Base-by-base conservation (phyloP, 2,113 vertebrate species). In the Fulica atra region DNA sequence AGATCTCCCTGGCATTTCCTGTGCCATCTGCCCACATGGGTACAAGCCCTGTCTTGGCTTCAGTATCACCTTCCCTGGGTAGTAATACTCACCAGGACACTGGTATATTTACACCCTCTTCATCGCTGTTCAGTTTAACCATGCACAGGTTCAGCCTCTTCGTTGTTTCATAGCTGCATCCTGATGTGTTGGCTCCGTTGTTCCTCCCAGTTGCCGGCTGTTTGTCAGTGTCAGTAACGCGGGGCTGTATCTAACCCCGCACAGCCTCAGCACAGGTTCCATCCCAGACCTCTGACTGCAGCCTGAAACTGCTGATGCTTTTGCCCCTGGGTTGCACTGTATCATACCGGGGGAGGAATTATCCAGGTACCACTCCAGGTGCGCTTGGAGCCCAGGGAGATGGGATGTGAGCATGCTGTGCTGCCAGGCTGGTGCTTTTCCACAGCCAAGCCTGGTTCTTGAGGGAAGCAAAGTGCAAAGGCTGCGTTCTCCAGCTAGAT, bases 401-500 rank as follows among this genome's bases (percentile, higher is more conserved):
- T 16, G 64, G 92, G 29, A 4, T 0, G 0, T 8, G 50, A 80
- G 42, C 60, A 16, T 2, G 2, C 31, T 29, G 28, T 29, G 25
- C 38, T 28, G 4, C 3, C 0, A 2, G 31, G 33, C 46, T 53
- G 83, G 38, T 25, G 54, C 61, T 70, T 24, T n/a, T 9, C 25
- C 56, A 4, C 50, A 12, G 80, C 46, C 20, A 2, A 33, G n/a
- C 33, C 19, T 2, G 1, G 13, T 19, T 46, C 60, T 7, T 2
- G 46, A 76, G 1, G 56, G 70, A 7, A 28, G 31, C 33, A 19
- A 18, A 7, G 0, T 0, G 66, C 1, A 61, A 53, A 16, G 0
- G 1, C 48, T 7, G 59, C 0, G 0, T 28, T 56, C 59, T 74
- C 81, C 40, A 17, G 68, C 4, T 14, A 9, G 24, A 28, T 17